Evolutionary conservation across 2,797 vertebrate genomes (phyloP), one percentile per base, ranked within the genome.

Genomic region (Rhabdomys pumilio): DNA sequence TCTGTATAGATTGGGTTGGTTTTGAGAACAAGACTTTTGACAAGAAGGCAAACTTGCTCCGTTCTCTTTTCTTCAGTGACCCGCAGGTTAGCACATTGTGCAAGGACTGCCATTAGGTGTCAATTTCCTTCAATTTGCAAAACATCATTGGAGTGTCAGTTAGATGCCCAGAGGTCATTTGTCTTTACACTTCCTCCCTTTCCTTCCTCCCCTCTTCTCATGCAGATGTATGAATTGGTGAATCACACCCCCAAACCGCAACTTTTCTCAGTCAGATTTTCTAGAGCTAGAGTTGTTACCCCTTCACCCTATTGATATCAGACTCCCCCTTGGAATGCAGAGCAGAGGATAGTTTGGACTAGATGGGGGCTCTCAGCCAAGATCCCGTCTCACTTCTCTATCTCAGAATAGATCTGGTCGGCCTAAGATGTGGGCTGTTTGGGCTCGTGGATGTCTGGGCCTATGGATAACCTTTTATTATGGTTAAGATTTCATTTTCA

Each of bases 361-460:
- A 47, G 61, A 77, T 41, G 17, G 72, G 87, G 75, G 55, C 93
- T 94, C 20, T 63, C 47, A 76, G 97, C 94, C 63, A 65, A 83
- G 91, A 80, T 89, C 88, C 82, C 88, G 92, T 89, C 93, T 95
- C 6, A 84, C 61, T 83, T 94, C 88, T 96, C 97, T 90, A 67
- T 94, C 96, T 81, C 41, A 34, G 94, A 90, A 86, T 91, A 97
- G 96, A 92, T 76, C 85, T 92, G 73, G 29, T 85, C 47, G 47
- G 83, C 83, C 77, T 90, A 29, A 84, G 93, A 91, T 41, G 3
- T 47, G 73, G 85, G 82, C 47, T 72, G 69, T 84, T 89, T 93
- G 50, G 73, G 93, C 94, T 91, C 83, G 34, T 88, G 95, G 95
- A 94, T 90, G 63, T 91, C 76, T 6, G 8, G 89, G 55, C 55